phyloP scores from a whole-genome alignment of 2,888 invertebrate species.

The Lepetodrilus schrolli region DNA sequence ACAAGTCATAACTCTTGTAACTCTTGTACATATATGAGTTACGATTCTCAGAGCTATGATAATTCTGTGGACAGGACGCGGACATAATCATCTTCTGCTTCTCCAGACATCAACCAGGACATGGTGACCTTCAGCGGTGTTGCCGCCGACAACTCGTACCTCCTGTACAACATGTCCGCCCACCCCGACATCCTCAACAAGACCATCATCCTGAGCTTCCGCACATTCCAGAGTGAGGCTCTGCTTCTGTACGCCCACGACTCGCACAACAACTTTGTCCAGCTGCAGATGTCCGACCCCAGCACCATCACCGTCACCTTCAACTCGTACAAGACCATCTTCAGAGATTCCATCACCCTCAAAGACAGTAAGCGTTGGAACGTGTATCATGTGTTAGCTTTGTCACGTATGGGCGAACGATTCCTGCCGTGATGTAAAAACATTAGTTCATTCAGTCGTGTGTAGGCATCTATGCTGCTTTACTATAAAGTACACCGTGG shows the following conservation, averaged over 20 bases:
- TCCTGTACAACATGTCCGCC: constrained; percentile 79
- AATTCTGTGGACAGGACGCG: too few species aligned
- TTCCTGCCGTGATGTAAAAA: too few species aligned
- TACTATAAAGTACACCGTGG: too few species aligned
- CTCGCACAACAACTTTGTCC: constrained; percentile 93
- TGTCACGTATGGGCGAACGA: too few species aligned
- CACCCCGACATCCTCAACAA: constrained; percentile 84
- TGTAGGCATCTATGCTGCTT: too few species aligned
- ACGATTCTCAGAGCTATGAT: too few species aligned
- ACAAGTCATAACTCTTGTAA: too few species aligned
- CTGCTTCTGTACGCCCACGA: constrained; percentile 90
- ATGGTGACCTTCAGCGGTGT: constrained; percentile 88
- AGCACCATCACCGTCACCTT: constrained; percentile 50
- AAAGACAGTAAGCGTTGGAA: background rate
- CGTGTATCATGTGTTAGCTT: background rate
- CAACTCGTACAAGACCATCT: constrained; percentile 48
- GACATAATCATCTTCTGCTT: constrained; percentile 82
- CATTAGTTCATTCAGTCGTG: too few species aligned
- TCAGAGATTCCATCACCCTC: constrained; percentile 36
- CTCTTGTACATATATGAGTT: too few species aligned
- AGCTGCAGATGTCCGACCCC: constrained; percentile 74
- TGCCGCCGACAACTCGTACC: constrained; percentile 81
- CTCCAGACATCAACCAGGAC: constrained; percentile 90
- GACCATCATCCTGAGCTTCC: constrained; percentile 89
- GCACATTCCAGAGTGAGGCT: constrained; percentile 87